These are phyloP conservation scores for Plectrocnemia conspersa DNA, from an alignment of 1,140 invertebrate species.

Conservation along the genomic window DNA sequence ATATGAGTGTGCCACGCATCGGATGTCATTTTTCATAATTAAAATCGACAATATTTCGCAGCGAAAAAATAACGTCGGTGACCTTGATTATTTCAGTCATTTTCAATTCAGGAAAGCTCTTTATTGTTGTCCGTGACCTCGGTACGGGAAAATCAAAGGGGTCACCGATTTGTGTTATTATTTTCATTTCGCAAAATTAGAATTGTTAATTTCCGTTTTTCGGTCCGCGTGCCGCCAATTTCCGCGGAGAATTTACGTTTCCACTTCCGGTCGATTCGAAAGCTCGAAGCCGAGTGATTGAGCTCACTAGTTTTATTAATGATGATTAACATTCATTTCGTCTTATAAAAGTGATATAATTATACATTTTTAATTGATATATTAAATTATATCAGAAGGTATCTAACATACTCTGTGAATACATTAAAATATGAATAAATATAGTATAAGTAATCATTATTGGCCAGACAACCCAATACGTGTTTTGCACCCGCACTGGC, in stretches of 20 bases:
- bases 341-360: no score
- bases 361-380: no score
- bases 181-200: conserved; percentile 33
- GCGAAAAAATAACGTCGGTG: conserved; percentile 7
- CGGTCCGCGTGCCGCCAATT: conserved; percentile 22
- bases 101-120: neutral
- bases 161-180: conserved; percentile 30
- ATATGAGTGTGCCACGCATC: neutral
- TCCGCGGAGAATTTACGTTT: conserved; percentile 17
- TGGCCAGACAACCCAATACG: no score
- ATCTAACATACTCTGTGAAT: no score
- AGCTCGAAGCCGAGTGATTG: no score
- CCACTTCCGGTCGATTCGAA: conserved; percentile 7
- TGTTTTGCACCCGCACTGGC: no score
- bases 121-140: neutral
- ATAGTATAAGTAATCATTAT: no score
- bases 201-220: conserved; percentile 34
- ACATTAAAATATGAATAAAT: no score
- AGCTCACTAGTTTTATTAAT: no score
- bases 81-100: neutral
- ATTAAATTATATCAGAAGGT: no score
- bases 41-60: neutral
- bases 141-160: no score
- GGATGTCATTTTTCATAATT: neutral
- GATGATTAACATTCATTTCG: no score